These are phyloP conservation scores for Artibeus jamaicensis DNA, from an alignment of 2,797 vertebrate genomes.

Conservation along the genomic window DNA sequence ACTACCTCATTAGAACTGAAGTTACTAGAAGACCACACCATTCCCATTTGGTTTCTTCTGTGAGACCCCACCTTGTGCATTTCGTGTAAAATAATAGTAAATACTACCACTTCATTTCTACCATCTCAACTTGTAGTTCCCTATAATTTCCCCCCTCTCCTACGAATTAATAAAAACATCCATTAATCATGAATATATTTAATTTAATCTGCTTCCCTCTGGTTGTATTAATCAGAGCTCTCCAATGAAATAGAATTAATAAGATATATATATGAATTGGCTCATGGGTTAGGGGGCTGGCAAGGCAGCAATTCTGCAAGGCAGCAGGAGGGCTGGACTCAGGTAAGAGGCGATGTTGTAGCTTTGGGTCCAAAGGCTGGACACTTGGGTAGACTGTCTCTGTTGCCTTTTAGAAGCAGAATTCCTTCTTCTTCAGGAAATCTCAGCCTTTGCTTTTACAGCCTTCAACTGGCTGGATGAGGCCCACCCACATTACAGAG, in stretches of 20 bases:
- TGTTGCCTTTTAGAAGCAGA: background rate
- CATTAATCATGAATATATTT: background rate
- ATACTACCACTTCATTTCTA: background rate
- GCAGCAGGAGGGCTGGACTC: background rate
- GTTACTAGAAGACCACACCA: background rate
- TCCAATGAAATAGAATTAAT: background rate
- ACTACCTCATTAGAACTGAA: background rate
- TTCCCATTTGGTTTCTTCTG: background rate
- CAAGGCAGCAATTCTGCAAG: background rate
- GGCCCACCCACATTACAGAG: background rate
- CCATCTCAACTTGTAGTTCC: background rate
- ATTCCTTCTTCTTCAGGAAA: background rate
- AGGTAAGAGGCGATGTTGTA: background rate
- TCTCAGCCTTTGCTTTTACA: background rate
- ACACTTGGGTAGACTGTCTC: background rate
- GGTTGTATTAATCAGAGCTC: background rate
- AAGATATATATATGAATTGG: background rate
- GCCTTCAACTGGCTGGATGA: background rate
- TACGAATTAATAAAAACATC: conserved; percentile 7
- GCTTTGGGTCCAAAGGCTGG: background rate
- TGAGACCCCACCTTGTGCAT: background rate
- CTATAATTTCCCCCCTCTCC: background rate
- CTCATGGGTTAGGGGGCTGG: background rate
- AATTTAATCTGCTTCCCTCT: background rate
- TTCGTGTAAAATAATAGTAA: background rate